Base-by-base conservation (phyloP, 2,888 invertebrate species). In the Nephrocerus scutellatus region DNA sequence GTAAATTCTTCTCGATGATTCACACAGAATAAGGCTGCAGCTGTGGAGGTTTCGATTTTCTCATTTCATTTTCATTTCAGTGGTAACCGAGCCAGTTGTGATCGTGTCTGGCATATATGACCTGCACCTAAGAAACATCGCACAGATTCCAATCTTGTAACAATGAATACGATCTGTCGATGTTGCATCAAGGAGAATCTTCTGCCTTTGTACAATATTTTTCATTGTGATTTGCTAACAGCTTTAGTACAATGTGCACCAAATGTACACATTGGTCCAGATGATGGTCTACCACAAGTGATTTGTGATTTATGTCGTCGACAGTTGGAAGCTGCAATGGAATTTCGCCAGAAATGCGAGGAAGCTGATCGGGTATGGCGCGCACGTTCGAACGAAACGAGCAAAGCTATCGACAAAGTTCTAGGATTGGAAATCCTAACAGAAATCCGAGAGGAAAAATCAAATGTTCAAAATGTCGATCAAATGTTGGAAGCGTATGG, bases 101-200 rank as follows among this genome's bases (percentile, higher is more conserved):
- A n/a, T n/a, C n/a, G n/a, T n/a, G n/a, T n/a, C n/a, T n/a, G n/a
- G n/a, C n/a, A n/a, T n/a, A n/a, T n/a, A n/a, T n/a, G n/a, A n/a
- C n/a, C n/a, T n/a, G n/a, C n/a, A n/a, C n/a, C n/a, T n/a, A n/a
- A n/a, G n/a, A n/a, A n/a, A n/a, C n/a, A n/a, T n/a, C n/a, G n/a
- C n/a, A n/a, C n/a, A n/a, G n/a, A n/a, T n/a, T n/a, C n/a, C n/a
- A n/a, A n/a, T n/a, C n/a, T n/a, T n/a, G n/a, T n/a, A n/a, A n/a
- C n/a, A n/a, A n/a, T n/a, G n/a, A n/a, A n/a, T n/a, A n/a, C n/a
- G n/a, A n/a, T 62, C 9, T 61, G 61, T 29, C 61, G 61, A 30
- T 61, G 60, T 36, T 61, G 61, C 28, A 36, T 61, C 39, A 26
- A 41, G 18, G 60, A 62, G 40, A 54, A 61, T 39, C 59, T 59